Percentiles rank a stretch among this genome's conserved stretches.
phyloP scores from a whole-genome alignment of 2,113 vertebrate genomes.

The Oryzias woworae region DNA sequence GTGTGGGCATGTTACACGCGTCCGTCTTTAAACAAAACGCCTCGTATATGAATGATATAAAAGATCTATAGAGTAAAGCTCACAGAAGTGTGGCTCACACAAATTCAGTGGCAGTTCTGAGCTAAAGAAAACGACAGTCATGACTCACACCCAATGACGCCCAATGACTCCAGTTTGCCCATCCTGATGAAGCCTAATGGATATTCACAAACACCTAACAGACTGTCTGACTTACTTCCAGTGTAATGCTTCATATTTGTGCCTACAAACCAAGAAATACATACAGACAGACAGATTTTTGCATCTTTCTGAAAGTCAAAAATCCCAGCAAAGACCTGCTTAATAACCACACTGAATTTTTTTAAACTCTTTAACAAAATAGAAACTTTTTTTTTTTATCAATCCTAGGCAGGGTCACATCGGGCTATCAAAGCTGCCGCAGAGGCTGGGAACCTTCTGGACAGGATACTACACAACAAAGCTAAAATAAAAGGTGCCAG shows the following conservation, averaged over 20 bases:
- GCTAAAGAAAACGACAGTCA: slow-evolving; percentile 45
- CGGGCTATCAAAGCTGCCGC: too few relatives aligned
- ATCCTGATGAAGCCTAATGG: slow-evolving; percentile 58
- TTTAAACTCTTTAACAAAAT: not conserved
- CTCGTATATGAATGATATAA: slow-evolving; percentile 58
- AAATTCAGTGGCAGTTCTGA: slow-evolving; percentile 48
- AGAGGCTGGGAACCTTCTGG: too few relatives aligned
- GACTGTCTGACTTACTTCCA: slow-evolving; percentile 67
- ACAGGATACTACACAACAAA: too few relatives aligned
- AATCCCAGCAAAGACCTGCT: not conserved
- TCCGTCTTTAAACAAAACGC: slow-evolving; percentile 48
- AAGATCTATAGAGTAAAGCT: slow-evolving; percentile 48
- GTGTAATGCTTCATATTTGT: slow-evolving; percentile 42
- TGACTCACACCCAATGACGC: slow-evolving; percentile 54
- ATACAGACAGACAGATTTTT: slow-evolving; percentile 10
- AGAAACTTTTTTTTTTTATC: not conserved
- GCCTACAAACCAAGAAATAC: slow-evolving; percentile 2
- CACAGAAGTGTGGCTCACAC: slow-evolving; percentile 28
- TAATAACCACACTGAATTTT: not conserved
- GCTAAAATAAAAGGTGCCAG: not conserved
- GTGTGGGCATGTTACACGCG: slow-evolving; percentile 5
- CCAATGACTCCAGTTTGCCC: slow-evolving; percentile 53
- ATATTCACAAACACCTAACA: slow-evolving; percentile 63
- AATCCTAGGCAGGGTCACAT: too few relatives aligned
- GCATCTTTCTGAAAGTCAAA: slow-evolving; percentile 3